phyloP scores from a whole-genome alignment of 2,888 invertebrate genomes.

The Drosophila neonasuta region DNA sequence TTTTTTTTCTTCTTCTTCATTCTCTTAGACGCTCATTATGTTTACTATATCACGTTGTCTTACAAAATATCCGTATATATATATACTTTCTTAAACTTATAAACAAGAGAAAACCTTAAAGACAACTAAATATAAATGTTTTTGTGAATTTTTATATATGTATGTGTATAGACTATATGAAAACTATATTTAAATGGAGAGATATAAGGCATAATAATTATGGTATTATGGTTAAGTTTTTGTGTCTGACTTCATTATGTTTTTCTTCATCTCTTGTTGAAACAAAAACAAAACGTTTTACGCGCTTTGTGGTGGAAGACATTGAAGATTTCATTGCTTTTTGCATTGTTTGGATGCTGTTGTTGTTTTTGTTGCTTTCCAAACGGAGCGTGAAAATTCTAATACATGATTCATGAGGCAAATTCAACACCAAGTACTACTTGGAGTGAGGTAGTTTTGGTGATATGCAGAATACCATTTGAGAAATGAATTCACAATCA shows the following conservation, averaged over 20 bases:
- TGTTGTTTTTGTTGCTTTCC: constrained; percentile 38
- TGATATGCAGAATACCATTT: constrained; percentile 70
- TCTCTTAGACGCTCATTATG: constrained; percentile 71
- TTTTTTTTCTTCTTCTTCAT: constrained; percentile 25
- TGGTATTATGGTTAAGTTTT: constrained; percentile 45
- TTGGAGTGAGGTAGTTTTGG: constrained; percentile 78
- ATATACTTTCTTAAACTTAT: constrained; percentile 46
- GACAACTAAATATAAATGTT: constrained; percentile 31
- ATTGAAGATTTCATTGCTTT: constrained; percentile 74
- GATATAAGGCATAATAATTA: constrained; percentile 46
- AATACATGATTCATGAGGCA: constrained; percentile 72
- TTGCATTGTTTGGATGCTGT: constrained; percentile 16
- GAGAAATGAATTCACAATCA: constrained; percentile 56
- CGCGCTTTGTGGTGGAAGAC: constrained; percentile 71
- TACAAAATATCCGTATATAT: constrained; percentile 45
- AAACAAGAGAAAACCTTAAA: constrained; percentile 42
- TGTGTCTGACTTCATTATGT: constrained; percentile 33
- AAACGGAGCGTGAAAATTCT: constrained; percentile 48
- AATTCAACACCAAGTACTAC: constrained; percentile 78
- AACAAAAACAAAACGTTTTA: constrained; percentile 53
- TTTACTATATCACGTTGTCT: constrained; percentile 76
- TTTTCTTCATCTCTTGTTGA: neutral
- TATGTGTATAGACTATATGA: constrained; percentile 20
- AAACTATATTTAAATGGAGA: constrained; percentile 44
- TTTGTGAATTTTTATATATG: constrained; percentile 2